These are phyloP conservation scores for Orientallactaga sibirica DNA, from an alignment of 2,797 vertebrate species.

Conservation along the genomic window DNA sequence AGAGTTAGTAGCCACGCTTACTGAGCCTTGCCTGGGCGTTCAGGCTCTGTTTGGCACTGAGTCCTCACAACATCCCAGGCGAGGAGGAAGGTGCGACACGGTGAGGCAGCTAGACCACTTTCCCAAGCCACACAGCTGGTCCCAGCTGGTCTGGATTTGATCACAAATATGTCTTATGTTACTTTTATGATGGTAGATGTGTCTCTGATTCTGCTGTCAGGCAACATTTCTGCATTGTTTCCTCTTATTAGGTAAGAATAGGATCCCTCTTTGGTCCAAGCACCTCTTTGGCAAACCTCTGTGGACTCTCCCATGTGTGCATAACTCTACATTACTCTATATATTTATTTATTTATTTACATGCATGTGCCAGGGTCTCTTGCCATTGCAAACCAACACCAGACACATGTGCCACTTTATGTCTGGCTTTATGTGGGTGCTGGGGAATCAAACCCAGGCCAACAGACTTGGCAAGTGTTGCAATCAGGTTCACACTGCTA, in stretches of 20 bases:
- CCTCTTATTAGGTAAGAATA: neutral
- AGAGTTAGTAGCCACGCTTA: neutral
- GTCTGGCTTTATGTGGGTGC: no score
- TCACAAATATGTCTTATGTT: neutral
- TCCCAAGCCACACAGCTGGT: neutral
- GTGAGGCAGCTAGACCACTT: neutral
- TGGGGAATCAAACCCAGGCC: no score
- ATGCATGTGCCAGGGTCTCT: no score
- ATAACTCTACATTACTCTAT: neutral
- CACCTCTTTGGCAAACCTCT: neutral
- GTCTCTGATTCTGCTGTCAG: neutral
- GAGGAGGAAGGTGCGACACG: neutral
- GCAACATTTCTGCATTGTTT: neutral
- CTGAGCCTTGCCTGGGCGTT: neutral
- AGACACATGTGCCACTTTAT: no score
- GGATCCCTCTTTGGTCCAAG: neutral
- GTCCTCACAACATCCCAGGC: neutral
- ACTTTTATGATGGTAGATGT: fast-evolving
- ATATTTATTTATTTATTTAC: no score
- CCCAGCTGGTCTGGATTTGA: neutral
- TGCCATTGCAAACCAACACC: no score
- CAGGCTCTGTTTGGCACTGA: neutral
- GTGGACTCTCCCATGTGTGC: no score
- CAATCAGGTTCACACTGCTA: no score
- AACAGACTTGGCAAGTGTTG: no score